Conservation (phyloP, 2,113 vertebrate species). For the Dicerorhinus sumatrensis region DNA sequence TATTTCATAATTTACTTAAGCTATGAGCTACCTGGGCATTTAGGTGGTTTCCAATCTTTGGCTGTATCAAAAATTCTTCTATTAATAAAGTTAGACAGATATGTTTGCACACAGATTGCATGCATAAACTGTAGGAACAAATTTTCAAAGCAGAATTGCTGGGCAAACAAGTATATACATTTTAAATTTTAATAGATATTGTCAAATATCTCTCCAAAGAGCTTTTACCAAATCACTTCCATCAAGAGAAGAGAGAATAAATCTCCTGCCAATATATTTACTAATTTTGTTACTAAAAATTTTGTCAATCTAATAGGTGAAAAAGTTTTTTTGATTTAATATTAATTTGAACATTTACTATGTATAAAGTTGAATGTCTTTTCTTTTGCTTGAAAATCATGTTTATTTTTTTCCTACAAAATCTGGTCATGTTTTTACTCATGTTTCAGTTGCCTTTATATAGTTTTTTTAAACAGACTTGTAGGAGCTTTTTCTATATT, state of each 20-base stretch:
- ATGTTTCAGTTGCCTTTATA: background rate
- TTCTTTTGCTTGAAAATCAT: background rate
- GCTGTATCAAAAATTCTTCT: background rate
- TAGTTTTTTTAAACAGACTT: background rate
- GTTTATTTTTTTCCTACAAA: background rate
- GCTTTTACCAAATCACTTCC: background rate
- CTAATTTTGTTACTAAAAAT: background rate
- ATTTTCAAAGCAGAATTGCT: background rate
- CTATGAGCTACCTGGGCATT: background rate
- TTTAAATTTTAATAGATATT: constrained; percentile 5
- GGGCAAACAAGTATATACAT: background rate
- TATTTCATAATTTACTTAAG: background rate
- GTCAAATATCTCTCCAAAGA: background rate
- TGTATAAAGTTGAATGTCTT: background rate
- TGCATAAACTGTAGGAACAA: background rate
- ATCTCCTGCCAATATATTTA: background rate
- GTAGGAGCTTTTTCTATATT: background rate
- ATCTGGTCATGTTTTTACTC: background rate
- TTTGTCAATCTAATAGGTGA: background rate
- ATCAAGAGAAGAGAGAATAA: background rate
- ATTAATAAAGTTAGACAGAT: background rate
- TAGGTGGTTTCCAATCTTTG: background rate
- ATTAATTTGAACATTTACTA: background rate
- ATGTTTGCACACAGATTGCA: background rate
- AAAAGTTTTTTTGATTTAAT: background rate